A percentile compares a stretch with the other conserved stretches of the same genome.
phyloP scores from a whole-genome alignment of 2,888 invertebrate species.

The Pandemis heparana region DNA sequence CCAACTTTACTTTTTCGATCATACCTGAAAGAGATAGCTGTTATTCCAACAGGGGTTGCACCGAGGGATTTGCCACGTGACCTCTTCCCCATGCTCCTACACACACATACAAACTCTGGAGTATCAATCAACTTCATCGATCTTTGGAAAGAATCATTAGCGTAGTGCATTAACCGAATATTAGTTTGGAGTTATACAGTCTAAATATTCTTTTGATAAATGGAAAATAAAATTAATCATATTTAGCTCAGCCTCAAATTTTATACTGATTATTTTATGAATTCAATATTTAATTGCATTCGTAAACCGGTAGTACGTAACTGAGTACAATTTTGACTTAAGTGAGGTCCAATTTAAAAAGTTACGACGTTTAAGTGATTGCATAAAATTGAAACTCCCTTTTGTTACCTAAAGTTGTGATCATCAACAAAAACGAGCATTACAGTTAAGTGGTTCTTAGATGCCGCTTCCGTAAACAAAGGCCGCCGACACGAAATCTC shows the following conservation, averaged over 20 bases:
- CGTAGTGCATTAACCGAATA: slow-evolving; percentile 18
- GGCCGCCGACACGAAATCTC: slow-evolving; percentile 45
- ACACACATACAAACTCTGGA: slow-evolving; percentile 56
- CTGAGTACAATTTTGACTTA: background rate
- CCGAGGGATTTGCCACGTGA: slow-evolving; percentile 75
- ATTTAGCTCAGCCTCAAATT: background rate
- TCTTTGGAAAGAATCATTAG: slow-evolving; percentile 65
- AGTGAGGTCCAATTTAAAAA: background rate
- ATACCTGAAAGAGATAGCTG: slow-evolving; percentile 55
- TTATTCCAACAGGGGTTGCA: slow-evolving; percentile 74
- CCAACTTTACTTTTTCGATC: slow-evolving; percentile 28
- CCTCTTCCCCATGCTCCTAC: slow-evolving; percentile 63
- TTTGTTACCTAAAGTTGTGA: slow-evolving; percentile 13
- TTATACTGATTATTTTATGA: background rate
- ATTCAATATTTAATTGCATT: background rate
- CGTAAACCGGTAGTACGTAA: background rate
- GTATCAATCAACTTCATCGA: slow-evolving; percentile 77
- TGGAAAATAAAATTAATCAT: background rate
- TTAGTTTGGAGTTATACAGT: slow-evolving; percentile 2
- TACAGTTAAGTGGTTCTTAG: slow-evolving; percentile 52
- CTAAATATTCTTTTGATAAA: slow-evolving; percentile 16
- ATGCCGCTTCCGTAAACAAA: slow-evolving; percentile 58
- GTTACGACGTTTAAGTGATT: background rate
- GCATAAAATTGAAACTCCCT: slow-evolving; percentile 9
- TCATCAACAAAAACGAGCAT: slow-evolving; percentile 43